A percentile compares a stretch with the other conserved stretches of the same genome.
phyloP scores from a whole-genome alignment of 1,140 invertebrate genomes.

The Hetaerina americana region DNA sequence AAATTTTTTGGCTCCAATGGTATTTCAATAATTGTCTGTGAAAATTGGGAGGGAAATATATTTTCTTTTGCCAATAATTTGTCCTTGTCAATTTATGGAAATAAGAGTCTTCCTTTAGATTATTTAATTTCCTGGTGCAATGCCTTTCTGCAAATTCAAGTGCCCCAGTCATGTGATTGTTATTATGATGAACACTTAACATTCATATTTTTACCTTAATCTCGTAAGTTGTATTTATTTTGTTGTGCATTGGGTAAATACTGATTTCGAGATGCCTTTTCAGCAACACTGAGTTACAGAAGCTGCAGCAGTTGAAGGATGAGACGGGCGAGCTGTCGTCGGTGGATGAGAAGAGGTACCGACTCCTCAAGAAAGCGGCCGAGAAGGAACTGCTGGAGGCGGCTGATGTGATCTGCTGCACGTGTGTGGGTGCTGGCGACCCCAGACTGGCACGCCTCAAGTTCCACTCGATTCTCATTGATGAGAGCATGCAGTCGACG shows the following conservation, averaged over 20 bases:
- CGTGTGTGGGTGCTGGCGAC: conserved; percentile 97
- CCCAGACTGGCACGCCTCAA: conserved; percentile 79
- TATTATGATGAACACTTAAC: no score
- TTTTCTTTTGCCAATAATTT: no score
- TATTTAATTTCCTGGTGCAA: no score
- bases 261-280: conserved; percentile 13
- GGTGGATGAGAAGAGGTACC: conserved; percentile 88
- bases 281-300: conserved; percentile 79
- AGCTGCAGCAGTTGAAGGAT: conserved; percentile 93
- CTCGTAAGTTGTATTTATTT: no score
- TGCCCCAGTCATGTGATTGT: conserved; percentile 1
- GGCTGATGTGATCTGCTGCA: conserved; percentile 98
- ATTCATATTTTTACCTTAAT: no score
- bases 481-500: conserved; percentile 94
- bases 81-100: no score
- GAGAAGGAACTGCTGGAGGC: conserved; percentile 87
- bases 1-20: no score
- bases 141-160: no score
- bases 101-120: no score
- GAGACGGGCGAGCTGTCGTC: conserved; percentile 91
- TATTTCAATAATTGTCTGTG: no score
- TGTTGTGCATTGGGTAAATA: neutral
- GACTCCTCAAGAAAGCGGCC: conserved; percentile 78
- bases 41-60: no score
- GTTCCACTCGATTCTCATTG: conserved; percentile 95